Conservation (phyloP, 2,113 vertebrate genomes). For the Mastomys natalensis region DNA sequence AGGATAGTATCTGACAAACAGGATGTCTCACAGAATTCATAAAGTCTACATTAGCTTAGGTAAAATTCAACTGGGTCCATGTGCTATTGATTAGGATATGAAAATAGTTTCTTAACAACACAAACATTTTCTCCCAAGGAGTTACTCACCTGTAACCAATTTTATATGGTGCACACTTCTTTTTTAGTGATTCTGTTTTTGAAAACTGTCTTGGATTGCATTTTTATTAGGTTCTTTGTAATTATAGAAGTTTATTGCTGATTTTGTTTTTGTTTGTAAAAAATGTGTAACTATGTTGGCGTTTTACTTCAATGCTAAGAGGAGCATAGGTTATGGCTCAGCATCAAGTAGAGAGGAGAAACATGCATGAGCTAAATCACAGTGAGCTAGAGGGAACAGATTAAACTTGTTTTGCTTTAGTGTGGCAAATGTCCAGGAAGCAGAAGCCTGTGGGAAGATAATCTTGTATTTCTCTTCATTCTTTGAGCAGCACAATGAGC, state of each 20-base stretch:
- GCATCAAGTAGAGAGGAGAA: not conserved
- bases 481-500: not conserved
- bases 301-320: not conserved
- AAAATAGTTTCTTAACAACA: conserved; percentile 29
- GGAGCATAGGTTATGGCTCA: not conserved
- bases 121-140: not conserved
- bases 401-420: not conserved
- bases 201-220: conserved; percentile 7
- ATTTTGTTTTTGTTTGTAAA: conserved; percentile 15
- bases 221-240: not conserved
- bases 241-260: not conserved
- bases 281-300: not conserved
- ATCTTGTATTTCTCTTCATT: not conserved
- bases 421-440: not conserved
- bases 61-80: not conserved
- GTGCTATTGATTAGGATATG: conserved; percentile 28
- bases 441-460: not conserved
- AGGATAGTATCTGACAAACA: conserved; percentile 39
- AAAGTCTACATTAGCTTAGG: conserved; percentile 26
- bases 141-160: not conserved
- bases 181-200: not conserved
- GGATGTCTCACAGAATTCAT: conserved; percentile 68
- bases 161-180: not conserved
- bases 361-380: not conserved
- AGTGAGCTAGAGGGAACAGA: not conserved